phyloP scores from a whole-genome alignment of 2,797 vertebrate species.

The Phoebastria nigripes region DNA sequence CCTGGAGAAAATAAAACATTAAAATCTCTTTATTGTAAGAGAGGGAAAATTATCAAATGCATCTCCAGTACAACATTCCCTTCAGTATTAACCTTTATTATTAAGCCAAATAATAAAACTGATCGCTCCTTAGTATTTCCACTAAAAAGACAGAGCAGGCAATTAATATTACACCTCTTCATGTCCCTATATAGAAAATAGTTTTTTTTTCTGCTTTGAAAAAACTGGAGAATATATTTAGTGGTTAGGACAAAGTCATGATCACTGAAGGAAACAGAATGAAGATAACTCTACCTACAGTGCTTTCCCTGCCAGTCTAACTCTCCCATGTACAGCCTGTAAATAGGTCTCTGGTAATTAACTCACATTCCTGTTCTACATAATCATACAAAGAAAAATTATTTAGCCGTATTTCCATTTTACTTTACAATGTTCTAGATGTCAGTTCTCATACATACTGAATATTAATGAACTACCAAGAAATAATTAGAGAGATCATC shows the following conservation, averaged over 20 bases:
- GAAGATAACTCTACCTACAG: background rate
- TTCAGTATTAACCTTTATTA: background rate
- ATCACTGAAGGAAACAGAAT: background rate
- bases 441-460: background rate
- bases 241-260: background rate
- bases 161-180: background rate
- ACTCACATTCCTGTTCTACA: background rate
- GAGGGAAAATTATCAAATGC: background rate
- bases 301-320: background rate
- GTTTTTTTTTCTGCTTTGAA: background rate
- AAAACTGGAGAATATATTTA: background rate
- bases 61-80: background rate
- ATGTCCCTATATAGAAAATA: background rate
- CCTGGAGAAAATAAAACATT: background rate
- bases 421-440: background rate
- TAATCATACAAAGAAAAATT: background rate
- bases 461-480: background rate
- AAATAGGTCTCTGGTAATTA: background rate
- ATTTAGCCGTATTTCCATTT: background rate
- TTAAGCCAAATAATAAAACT: background rate
- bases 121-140: background rate
- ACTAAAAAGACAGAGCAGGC: background rate
- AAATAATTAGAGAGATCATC: background rate
- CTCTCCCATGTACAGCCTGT: background rate
- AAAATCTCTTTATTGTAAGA: background rate